A percentile compares a stretch with the other conserved stretches of the same genome.
These are phyloP conservation scores for Stictonetta naevosa DNA, from an alignment of 2,113 vertebrate species.

Conservation along the genomic window DNA sequence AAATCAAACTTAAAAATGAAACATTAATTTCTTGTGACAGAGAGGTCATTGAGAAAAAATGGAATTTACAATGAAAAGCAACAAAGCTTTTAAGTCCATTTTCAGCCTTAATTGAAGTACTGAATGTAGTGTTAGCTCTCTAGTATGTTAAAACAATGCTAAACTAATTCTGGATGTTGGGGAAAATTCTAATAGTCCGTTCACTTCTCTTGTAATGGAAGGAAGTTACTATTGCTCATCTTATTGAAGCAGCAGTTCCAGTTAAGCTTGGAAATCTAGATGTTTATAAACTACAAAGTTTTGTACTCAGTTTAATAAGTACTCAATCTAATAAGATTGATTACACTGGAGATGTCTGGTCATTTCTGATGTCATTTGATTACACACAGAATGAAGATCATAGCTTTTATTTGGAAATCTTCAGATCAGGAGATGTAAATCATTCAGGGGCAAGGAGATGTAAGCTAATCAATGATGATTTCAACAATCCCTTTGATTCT, in stretches of 20 bases:
- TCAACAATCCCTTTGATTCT: not conserved
- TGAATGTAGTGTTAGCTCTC: not conserved
- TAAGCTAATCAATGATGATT: not conserved
- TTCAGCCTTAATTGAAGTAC: not conserved
- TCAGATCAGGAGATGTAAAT: not conserved
- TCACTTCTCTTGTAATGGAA: not conserved
- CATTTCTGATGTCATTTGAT: not conserved
- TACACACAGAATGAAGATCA: not conserved
- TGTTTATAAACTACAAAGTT: not conserved
- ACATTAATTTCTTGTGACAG: not conserved
- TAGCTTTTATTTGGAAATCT: not conserved
- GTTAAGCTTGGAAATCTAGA: not conserved
- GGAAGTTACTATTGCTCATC: not conserved
- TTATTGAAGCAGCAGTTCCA: not conserved
- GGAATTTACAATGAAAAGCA: not conserved
- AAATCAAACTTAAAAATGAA: not conserved
- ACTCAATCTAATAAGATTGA: not conserved
- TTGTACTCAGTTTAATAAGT: not conserved
- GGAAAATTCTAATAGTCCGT: not conserved
- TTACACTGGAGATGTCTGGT: not conserved
- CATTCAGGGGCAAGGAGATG: not conserved
- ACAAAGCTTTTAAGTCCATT: not conserved
- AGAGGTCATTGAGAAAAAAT: not conserved
- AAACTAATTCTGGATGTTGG: not conserved
- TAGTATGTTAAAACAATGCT: not conserved